These are phyloP conservation scores for Tangara arthus DNA, from an alignment of 2,797 vertebrate species.

Conservation along the genomic window DNA sequence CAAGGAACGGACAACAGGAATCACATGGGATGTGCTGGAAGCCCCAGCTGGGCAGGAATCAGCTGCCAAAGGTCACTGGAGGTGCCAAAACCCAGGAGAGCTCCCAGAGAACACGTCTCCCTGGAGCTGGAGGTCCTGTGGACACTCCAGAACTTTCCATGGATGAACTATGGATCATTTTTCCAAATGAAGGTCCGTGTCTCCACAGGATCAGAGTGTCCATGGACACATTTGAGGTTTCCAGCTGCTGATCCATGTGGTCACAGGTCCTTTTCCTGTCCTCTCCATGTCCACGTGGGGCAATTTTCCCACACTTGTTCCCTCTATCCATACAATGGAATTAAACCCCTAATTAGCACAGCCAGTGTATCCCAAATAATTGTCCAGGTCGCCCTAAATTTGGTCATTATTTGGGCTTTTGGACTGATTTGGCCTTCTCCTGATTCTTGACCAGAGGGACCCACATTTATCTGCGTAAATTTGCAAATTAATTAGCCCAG, in stretches of 20 bases:
- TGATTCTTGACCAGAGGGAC: not conserved
- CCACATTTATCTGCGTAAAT: not conserved
- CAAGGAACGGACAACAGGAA: not conserved
- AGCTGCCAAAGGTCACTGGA: not conserved
- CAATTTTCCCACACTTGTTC: not conserved
- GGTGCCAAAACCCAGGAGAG: not conserved
- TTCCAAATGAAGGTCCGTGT: not conserved
- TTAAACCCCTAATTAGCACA: not conserved
- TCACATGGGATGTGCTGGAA: not conserved
- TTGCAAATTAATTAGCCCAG: not conserved
- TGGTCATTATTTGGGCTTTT: not conserved
- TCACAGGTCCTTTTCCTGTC: not conserved
- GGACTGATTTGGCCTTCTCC: not conserved
- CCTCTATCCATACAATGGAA: not conserved
- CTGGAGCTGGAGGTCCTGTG: not conserved
- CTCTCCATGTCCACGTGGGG: not conserved
- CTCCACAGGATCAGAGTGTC: not conserved
- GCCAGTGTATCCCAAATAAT: not conserved
- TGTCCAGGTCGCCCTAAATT: not conserved
- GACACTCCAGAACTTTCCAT: not conserved
- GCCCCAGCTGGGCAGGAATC: not conserved
- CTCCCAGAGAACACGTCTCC: accelerated
- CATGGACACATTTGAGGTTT: not conserved
- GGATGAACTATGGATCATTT: not conserved
- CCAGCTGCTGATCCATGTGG: not conserved